These are phyloP conservation scores for Endotricha flammealis DNA, from an alignment of 2,888 invertebrate genomes.

Conservation along the genomic window DNA sequence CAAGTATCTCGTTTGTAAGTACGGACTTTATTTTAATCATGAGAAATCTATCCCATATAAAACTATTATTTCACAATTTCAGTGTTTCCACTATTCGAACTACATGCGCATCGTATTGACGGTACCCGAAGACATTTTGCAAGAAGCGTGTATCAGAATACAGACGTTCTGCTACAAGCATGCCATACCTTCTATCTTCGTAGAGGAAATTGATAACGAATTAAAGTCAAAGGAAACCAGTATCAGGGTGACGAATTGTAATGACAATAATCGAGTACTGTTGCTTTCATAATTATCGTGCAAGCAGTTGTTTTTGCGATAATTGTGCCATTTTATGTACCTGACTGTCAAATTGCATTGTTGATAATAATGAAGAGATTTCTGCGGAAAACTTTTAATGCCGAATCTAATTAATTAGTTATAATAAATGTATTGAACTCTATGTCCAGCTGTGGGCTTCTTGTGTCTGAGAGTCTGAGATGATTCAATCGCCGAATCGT, in stretches of 20 bases:
- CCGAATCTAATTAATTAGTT: no score
- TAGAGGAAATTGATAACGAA: not conserved
- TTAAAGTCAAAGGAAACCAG: not conserved
- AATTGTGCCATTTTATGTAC: no score
- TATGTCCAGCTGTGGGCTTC: no score
- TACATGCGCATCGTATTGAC: slow-evolving; percentile 96
- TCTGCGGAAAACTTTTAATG: no score
- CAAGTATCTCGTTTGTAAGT: no score
- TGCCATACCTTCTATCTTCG: slow-evolving; percentile 8
- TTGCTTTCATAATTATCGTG: not conserved
- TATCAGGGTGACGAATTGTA: not conserved
- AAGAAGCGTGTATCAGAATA: slow-evolving; percentile 92
- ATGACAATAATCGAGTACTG: not conserved
- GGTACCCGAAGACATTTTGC: slow-evolving; percentile 89
- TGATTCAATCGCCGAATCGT: no score
- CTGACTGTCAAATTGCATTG: no score
- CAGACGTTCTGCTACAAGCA: slow-evolving; percentile 87
- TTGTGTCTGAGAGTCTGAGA: no score
- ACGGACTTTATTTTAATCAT: not conserved
- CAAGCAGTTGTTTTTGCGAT: no score
- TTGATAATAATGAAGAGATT: no score
- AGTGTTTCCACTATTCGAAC: slow-evolving; percentile 94
- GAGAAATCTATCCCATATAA: not conserved
- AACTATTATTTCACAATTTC: slow-evolving; percentile 41
- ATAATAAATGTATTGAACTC: no score